phyloP scores from a whole-genome alignment of 2,797 vertebrate genomes.

The Cetoscarus ocellatus region DNA sequence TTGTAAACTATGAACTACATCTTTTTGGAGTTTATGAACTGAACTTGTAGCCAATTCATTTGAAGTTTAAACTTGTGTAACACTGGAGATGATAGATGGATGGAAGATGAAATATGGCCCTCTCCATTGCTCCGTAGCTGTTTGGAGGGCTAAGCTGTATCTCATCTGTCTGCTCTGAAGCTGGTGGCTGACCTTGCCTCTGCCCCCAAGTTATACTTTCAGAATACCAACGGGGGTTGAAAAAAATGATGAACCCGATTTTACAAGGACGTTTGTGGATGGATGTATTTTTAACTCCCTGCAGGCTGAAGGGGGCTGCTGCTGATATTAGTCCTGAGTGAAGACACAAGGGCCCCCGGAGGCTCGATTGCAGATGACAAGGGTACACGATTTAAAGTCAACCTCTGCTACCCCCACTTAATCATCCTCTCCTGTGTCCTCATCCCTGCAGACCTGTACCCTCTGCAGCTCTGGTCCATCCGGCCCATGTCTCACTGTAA shows the following conservation, averaged over 20 bases:
- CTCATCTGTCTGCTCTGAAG: constrained; percentile 77
- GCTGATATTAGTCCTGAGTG: constrained; percentile 75
- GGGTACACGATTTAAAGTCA: constrained; percentile 84
- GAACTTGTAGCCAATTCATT: too few species aligned
- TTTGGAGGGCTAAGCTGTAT: constrained; percentile 70
- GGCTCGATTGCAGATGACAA: constrained; percentile 85
- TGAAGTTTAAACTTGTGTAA: too few species aligned
- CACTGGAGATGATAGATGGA: constrained; percentile 62
- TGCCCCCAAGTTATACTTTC: constrained; percentile 82
- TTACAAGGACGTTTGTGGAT: constrained; percentile 83
- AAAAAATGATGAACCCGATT: constrained; percentile 78
- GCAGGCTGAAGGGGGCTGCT: constrained; percentile 61
- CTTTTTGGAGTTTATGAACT: too few species aligned
- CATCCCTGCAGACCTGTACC: constrained; percentile 59
- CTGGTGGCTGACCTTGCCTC: constrained; percentile 77
- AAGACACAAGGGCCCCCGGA: constrained; percentile 75
- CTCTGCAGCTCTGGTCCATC: constrained; percentile 30
- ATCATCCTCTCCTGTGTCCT: constrained; percentile 80
- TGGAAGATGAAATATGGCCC: constrained; percentile 41
- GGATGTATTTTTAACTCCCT: constrained; percentile 84
- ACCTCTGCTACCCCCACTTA: constrained; percentile 85
- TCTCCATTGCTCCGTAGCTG: constrained; percentile 48
- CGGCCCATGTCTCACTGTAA: constrained; percentile 47
- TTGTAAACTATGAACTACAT: too few species aligned
- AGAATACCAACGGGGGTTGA: constrained; percentile 60